Conservation (phyloP, 1,140 invertebrate genomes). For the Magallana ariakensis region DNA sequence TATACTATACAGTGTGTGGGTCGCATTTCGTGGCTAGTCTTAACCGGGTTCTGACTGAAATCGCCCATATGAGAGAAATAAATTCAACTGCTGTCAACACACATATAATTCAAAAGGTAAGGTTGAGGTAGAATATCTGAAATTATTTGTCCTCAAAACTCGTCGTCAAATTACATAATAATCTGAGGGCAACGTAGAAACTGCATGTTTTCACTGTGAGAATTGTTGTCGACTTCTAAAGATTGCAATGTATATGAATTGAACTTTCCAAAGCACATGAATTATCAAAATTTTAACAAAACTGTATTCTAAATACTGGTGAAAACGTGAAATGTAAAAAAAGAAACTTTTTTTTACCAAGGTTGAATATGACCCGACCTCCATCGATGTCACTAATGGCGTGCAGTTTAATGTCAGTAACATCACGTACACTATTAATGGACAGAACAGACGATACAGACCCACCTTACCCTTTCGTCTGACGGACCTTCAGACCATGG, state of each 20-base stretch:
- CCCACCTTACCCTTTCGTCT: background rate
- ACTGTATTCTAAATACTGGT: too few species aligned
- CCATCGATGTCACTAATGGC: conserved; percentile 44
- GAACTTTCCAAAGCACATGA: too few species aligned
- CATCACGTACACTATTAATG: conserved; percentile 39
- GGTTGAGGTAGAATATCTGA: too few species aligned
- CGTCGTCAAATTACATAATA: too few species aligned
- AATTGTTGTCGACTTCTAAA: too few species aligned
- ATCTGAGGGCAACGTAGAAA: too few species aligned
- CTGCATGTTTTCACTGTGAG: too few species aligned
- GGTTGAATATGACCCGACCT: conserved; percentile 51
- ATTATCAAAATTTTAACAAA: too few species aligned
- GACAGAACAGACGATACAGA: conserved; percentile 16
- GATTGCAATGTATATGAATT: too few species aligned
- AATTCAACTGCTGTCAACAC: conserved; percentile 20
- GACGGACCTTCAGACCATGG: conserved; percentile 36
- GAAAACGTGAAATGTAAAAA: too few species aligned
- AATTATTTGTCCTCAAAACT: too few species aligned
- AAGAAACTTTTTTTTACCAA: background rate
- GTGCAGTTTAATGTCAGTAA: conserved; percentile 40
- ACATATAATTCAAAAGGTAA: conserved; percentile 32
- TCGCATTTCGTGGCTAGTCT: conserved; percentile 13
- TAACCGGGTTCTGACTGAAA: background rate
- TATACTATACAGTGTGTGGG: conserved; percentile 47
- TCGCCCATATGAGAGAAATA: conserved; percentile 29